Percentiles rank a stretch among this genome's conserved stretches.
These are phyloP conservation scores for Euglossa dilemma DNA, from an alignment of 1,140 invertebrate species.

Conservation along the genomic window DNA sequence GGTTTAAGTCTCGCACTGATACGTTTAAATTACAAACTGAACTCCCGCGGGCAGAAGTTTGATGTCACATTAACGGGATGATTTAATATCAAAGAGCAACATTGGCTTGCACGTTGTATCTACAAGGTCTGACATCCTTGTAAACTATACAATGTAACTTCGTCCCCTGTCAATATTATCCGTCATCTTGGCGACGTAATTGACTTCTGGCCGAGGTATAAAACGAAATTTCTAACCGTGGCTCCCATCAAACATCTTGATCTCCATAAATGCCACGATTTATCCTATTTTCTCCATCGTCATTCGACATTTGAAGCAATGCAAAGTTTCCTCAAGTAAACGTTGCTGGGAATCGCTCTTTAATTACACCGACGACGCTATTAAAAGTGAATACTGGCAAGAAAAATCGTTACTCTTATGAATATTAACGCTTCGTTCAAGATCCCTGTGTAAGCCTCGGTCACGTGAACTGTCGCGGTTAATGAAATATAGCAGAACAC, in stretches of 20 bases:
- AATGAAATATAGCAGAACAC: not conserved
- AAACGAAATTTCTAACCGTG: not conserved
- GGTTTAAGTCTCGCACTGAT: not conserved
- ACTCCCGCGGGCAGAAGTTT: not conserved
- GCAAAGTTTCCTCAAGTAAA: too few species aligned
- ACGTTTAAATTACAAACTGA: not conserved
- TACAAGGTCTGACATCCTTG: not conserved
- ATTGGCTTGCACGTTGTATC: not conserved
- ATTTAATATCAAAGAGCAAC: not conserved
- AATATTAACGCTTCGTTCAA: not conserved
- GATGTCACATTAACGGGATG: not conserved
- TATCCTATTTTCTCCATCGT: not conserved
- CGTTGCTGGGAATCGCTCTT: too few species aligned
- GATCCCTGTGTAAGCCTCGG: not conserved
- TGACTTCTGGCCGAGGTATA: not conserved
- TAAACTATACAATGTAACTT: constrained; percentile 4
- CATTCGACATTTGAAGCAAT: too few species aligned
- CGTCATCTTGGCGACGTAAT: not conserved
- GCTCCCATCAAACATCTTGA: not conserved
- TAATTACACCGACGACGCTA: not conserved
- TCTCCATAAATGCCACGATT: not conserved
- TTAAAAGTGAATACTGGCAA: not conserved
- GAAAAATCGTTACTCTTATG: not conserved
- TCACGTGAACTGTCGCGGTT: not conserved
- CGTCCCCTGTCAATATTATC: not conserved